Evolutionary conservation across 2,113 vertebrate genomes (phyloP).

Genomic region (Geothlypis trichas): DNA sequence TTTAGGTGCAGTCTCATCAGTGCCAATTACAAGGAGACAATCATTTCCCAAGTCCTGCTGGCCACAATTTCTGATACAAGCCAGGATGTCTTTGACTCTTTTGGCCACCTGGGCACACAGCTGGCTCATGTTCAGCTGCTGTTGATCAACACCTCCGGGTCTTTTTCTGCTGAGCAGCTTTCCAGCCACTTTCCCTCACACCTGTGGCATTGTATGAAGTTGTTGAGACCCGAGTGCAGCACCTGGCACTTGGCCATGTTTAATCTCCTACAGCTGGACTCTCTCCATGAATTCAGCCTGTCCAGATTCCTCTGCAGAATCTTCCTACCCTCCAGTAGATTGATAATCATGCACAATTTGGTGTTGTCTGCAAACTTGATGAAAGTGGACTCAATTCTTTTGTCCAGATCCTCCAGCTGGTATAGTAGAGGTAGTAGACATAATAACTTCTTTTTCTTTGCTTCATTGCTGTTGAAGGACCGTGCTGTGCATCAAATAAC

Average conservation of each 20-base stretch:
- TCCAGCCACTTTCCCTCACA: background rate
- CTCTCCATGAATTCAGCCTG: background rate
- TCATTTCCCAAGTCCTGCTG: too few relatives aligned
- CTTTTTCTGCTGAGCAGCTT: background rate
- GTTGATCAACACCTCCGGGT: background rate
- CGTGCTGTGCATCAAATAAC: background rate
- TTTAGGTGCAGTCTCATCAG: background rate
- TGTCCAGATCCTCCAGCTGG: background rate
- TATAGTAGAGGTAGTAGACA: background rate
- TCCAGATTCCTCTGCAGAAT: background rate
- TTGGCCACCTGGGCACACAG: background rate
- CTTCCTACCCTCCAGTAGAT: background rate
- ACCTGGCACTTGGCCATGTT: background rate
- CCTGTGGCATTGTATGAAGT: background rate
- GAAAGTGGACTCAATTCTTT: background rate
- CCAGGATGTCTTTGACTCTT: background rate
- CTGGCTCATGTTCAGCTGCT: background rate
- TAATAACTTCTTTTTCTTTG: background rate
- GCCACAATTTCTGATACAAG: background rate
- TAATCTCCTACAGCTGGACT: background rate
- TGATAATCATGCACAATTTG: background rate
- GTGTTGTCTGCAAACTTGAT: background rate
- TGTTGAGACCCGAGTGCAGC: fast-evolving
- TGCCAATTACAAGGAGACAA: background rate
- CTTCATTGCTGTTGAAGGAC: background rate